phyloP scores from a whole-genome alignment of 2,113 vertebrate species.

The Holacanthus passer region DNA sequence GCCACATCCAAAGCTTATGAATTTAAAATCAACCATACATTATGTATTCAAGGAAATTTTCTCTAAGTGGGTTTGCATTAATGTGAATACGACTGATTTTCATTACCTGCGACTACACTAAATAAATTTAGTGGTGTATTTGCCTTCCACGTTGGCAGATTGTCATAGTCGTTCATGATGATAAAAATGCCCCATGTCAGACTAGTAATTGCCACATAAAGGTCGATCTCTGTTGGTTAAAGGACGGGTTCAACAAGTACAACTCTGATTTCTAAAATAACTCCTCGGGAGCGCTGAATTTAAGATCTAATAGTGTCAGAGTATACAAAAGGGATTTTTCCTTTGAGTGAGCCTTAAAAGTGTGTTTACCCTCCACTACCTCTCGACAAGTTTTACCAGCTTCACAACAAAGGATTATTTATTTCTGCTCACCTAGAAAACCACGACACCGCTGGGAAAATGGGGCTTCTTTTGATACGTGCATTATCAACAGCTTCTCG shows the following conservation, averaged over 20 bases:
- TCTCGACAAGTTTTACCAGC: slow-evolving; percentile 17
- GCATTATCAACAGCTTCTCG: slow-evolving; percentile 42
- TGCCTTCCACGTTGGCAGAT: not conserved
- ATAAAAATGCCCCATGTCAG: slow-evolving; percentile 6
- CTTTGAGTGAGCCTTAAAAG: slow-evolving; percentile 23
- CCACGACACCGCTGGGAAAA: slow-evolving; percentile 22
- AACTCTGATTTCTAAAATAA: slow-evolving; percentile 7
- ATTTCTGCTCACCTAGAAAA: slow-evolving; percentile 25
- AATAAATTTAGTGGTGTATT: slow-evolving; percentile 27
- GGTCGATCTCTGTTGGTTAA: slow-evolving; percentile 6
- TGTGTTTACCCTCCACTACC: slow-evolving; percentile 13
- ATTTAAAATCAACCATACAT: slow-evolving; percentile 46
- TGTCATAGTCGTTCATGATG: slow-evolving; percentile 26
- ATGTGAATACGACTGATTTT: slow-evolving; percentile 18
- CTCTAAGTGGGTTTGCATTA: not conserved
- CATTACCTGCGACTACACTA: slow-evolving; percentile 18
- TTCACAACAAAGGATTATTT: slow-evolving; percentile 38
- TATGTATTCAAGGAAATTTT: slow-evolving; percentile 29
- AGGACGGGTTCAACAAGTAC: not conserved
- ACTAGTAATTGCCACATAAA: slow-evolving; percentile 22
- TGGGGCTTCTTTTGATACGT: slow-evolving; percentile 31
- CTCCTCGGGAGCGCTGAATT: not conserved
- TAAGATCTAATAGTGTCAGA: slow-evolving; percentile 16
- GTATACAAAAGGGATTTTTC: slow-evolving; percentile 5
- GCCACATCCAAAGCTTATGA: slow-evolving; percentile 45